A percentile compares a stretch with the other conserved stretches of the same genome.
phyloP scores from a whole-genome alignment of 37 sponge, comb jelly and placozoan genomes.

The Amphimedon queenslandica region DNA sequence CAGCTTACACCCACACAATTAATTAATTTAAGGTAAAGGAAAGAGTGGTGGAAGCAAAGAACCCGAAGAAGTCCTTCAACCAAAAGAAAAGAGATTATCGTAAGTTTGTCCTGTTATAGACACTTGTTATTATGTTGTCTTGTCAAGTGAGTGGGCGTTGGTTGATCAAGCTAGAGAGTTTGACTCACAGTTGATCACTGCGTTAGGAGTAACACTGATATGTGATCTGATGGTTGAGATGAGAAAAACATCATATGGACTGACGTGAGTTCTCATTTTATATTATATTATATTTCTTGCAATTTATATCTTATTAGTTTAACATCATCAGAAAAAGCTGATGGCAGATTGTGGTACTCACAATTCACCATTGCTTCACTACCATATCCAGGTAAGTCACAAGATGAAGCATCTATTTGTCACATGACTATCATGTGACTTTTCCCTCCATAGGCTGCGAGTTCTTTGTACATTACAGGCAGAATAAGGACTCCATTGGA shows the following conservation, averaged over 20 bases:
- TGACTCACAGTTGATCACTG: constrained; percentile 84
- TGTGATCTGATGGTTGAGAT: constrained; percentile 98
- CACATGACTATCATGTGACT: neutral
- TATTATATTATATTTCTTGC: neutral
- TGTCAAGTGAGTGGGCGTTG: constrained; percentile 79
- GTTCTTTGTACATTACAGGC: constrained; percentile 52
- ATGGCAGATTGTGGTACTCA: constrained; percentile 78
- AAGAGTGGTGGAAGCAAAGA: too few relatives aligned
- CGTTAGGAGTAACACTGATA: constrained; percentile 70
- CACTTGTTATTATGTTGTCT: too few relatives aligned
- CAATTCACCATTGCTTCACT: constrained; percentile 87
- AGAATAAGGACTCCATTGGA: constrained; percentile 7
- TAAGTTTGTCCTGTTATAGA: too few relatives aligned
- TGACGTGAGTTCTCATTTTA: constrained; percentile 52
- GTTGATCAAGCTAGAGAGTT: constrained; percentile 62
- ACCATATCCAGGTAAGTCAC: constrained; percentile 94
- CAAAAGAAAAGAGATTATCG: too few relatives aligned
- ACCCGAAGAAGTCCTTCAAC: too few relatives aligned
- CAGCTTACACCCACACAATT: too few relatives aligned
- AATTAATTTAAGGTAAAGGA: too few relatives aligned
- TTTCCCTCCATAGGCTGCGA: constrained; percentile 34
- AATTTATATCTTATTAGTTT: constrained; percentile 72
- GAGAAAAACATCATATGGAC: constrained; percentile 81
- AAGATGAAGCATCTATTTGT: neutral
- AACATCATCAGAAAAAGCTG: constrained; percentile 93